Evolutionary conservation across 2,113 vertebrate species (phyloP).

Genomic region (Pachycephala philippinensis): DNA sequence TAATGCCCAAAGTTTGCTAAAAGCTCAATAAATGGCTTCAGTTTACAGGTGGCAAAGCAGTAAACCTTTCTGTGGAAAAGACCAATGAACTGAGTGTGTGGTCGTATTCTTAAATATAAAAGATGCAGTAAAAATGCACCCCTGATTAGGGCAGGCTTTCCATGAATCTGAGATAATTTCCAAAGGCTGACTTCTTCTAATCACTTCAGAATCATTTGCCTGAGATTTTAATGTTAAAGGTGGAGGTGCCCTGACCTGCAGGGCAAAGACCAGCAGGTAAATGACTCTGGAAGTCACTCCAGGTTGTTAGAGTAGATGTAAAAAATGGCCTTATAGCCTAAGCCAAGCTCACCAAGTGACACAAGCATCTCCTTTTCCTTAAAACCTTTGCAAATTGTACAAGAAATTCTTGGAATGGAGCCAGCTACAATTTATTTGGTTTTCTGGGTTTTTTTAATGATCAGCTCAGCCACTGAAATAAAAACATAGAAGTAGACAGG

Average conservation of each 20-base stretch:
- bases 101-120: background rate
- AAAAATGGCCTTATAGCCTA: background rate
- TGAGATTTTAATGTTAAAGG: background rate
- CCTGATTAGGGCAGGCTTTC: background rate
- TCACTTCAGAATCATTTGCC: background rate
- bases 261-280: background rate
- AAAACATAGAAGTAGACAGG: background rate
- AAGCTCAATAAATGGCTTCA: background rate
- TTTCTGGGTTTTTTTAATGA: background rate
- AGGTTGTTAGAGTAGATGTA: background rate
- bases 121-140: background rate
- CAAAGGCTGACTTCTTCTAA: background rate
- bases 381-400: background rate
- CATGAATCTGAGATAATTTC: background rate
- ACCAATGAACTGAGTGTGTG: background rate
- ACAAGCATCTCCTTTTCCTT: background rate
- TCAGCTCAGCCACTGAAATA: background rate
- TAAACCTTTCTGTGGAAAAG: background rate
- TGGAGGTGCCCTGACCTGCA: background rate
- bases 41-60: background rate
- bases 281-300: background rate
- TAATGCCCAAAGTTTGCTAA: background rate
- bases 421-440: background rate
- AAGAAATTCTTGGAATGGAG: background rate
- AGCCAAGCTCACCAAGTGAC: background rate